Evolutionary conservation across 2,888 invertebrate genomes (phyloP).

Genomic region (Tinea trinotella): DNA sequence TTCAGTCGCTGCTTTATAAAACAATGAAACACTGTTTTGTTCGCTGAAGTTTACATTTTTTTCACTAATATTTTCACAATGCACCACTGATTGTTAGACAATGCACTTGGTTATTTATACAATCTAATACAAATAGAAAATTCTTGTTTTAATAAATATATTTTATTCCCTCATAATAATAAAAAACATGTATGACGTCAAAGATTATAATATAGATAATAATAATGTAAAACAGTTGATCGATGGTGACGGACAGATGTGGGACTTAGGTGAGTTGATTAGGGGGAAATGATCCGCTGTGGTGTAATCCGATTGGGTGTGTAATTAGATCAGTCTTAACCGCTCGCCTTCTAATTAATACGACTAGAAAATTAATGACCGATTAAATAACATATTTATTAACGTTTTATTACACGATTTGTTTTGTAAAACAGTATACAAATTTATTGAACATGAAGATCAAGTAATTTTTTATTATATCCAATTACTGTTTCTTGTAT

Average conservation of each 20-base stretch:
- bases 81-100: background rate
- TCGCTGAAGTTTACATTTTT: background rate
- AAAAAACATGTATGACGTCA: background rate
- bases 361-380: background rate
- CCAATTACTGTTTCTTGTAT: background rate
- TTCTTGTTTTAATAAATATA: background rate
- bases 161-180: background rate
- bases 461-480: background rate
- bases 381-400: background rate
- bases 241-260: background rate
- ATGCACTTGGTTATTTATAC: background rate
- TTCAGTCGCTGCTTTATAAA: no score
- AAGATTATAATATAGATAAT: background rate
- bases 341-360: background rate
- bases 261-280: background rate
- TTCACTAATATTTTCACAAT: no score
- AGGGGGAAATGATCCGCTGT: background rate
- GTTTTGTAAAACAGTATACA: background rate
- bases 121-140: background rate
- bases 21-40: background rate
- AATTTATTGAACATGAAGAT: background rate
- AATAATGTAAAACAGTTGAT: background rate
- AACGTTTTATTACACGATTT: background rate
- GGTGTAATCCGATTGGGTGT: background rate
- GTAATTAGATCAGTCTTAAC: background rate